Base-by-base conservation (phyloP, 1,140 invertebrate species). In the Apis dorsata region DNA sequence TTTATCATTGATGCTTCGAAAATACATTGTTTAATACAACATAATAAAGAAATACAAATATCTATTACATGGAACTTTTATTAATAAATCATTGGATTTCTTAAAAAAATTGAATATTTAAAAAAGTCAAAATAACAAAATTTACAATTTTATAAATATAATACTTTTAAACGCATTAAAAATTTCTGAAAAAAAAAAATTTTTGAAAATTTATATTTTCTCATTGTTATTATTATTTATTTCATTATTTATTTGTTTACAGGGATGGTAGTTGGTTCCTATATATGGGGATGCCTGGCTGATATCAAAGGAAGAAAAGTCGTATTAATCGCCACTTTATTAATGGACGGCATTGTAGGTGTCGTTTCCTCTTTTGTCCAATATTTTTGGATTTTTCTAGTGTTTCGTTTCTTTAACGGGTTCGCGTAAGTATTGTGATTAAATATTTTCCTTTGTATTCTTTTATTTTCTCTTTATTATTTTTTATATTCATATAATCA, bases 251-350 rank as follows among this genome's bases (percentile, higher is more conserved):
- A 68, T 84, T 80, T 57, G 69, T 76, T 89, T 85, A 8, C 87
- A 97, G 97, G 97, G 84, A 98, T 98, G 97, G 96, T 98, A 79
- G 94, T 98, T 82, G 97, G 97, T 24, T 97, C 97, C n/a, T 98
- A 97, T 93, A 96, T 98, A 92, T 98, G 97, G 97, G 97, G 97
- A 57, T 97, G 96, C 85, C 94, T 98, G 87, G 97, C 97, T 84
- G 97, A 98, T 92, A 97, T 96, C 0, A 96, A 96, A 87, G 97
- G 97, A 0, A 95, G 97, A 49, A 96, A 97, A 90, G 91, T 96
- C 13, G 96, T 97, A 21, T 93, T 98, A 75, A 96, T 98, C 63
- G 96, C 95, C 21, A 96, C 97, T 0, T 94, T 98, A 66, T 91
- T 97, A 10, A 94, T 97, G 89, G 97, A 98, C 91, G 97, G 97